Conservation (phyloP, 2,113 vertebrate species). For the Semicossyphus pulcher region DNA sequence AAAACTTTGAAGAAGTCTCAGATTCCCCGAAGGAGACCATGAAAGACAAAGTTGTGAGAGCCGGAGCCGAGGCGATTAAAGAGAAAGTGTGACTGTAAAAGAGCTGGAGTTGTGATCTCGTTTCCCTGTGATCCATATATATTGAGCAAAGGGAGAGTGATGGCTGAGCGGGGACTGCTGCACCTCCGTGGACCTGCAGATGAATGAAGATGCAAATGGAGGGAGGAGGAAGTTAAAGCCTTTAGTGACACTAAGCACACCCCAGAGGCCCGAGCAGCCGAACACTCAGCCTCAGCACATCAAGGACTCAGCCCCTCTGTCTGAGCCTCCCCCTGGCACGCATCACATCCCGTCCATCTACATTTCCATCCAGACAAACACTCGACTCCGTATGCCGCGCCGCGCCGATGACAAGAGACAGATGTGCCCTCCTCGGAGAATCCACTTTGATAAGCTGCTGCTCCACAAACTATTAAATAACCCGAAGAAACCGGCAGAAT, state of each 20-base stretch:
- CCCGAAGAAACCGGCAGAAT: conserved; percentile 29
- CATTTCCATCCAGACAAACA: conserved; percentile 69
- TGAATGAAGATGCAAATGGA: conserved; percentile 78
- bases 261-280: conserved; percentile 59
- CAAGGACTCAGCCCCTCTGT: conserved; percentile 56
- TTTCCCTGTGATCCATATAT: conserved; percentile 78
- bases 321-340: conserved; percentile 49
- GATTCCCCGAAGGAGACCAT: conserved; percentile 62
- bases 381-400: conserved; percentile 61
- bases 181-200: conserved; percentile 63
- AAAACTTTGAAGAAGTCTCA: conserved; percentile 74
- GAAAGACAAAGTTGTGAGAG: conserved; percentile 71
- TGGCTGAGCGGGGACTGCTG: conserved; percentile 68
- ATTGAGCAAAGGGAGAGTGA: conserved; percentile 76
- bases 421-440: conserved; percentile 70
- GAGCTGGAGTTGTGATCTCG: conserved; percentile 77
- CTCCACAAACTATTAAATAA: conserved; percentile 71
- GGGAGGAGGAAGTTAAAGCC: conserved; percentile 67
- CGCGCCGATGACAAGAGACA: conserved; percentile 70
- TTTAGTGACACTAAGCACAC: conserved; percentile 76
- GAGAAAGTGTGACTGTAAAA: conserved; percentile 69
- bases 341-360: conserved; percentile 65
- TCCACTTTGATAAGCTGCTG: conserved; percentile 60
- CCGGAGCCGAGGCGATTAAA: conserved; percentile 65
- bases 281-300: conserved; percentile 65